These are phyloP conservation scores for Acanthornis magna DNA, from an alignment of 2,797 vertebrate genomes.

Conservation along the genomic window DNA sequence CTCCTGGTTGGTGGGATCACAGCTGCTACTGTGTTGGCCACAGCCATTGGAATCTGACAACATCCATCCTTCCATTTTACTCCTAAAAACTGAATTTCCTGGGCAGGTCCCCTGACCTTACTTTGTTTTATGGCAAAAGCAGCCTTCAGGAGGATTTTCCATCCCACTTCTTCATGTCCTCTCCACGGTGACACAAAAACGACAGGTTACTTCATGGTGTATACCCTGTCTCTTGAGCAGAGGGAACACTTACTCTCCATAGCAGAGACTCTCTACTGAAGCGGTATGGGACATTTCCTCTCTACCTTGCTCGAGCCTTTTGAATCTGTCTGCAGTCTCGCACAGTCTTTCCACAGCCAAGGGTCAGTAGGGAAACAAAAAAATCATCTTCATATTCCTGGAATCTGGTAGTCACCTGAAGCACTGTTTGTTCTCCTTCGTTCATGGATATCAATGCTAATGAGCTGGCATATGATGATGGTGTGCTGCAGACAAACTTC, in stretches of 20 bases:
- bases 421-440: no score
- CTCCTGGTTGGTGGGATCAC: no score
- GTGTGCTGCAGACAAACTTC: no score
- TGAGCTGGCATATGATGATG: accelerated
- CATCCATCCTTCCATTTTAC: background rate
- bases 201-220: background rate
- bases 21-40: background rate
- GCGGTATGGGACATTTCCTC: background rate
- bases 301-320: background rate
- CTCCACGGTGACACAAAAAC: background rate
- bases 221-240: background rate
- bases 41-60: background rate
- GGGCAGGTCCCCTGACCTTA: background rate
- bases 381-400: background rate
- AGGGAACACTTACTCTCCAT: background rate
- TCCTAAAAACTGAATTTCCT: background rate
- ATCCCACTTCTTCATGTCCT: background rate
- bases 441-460: background rate
- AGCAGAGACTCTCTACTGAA: background rate
- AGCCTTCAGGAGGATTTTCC: background rate
- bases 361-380: background rate
- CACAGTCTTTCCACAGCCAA: background rate
- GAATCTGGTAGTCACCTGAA: background rate
- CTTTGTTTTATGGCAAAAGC: background rate
- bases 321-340: background rate